Evolutionary conservation across 2,888 invertebrate species (phyloP), one percentile per base, ranked within the genome.

Genomic region (Noctua janthe): DNA sequence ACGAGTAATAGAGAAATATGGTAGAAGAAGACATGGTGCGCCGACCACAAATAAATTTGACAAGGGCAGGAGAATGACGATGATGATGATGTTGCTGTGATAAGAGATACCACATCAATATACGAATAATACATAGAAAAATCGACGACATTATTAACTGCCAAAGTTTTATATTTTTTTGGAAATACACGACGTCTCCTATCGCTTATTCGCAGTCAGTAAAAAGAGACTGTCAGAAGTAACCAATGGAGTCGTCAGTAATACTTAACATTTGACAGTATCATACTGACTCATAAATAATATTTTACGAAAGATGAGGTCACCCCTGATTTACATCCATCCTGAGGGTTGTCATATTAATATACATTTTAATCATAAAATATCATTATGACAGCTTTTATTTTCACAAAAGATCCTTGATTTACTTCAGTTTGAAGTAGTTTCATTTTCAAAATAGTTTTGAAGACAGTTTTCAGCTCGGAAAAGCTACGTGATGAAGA

Each of bases 271-370:
- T 80, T 81, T 81, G 74, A 81, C 81, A 80, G 29, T 80, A 66
- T 81, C 49, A 43, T 43, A 29, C 13, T 2, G 23, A 74, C 17
- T 51, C 66, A 81, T 80, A 81, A 80, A 80, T 80, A 74, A 80
- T 81, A 67, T 80, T 74, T 81, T 67, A 15, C 66, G 66, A 81
- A 81, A 74, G 81, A 56, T 49, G 43, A 66, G 81, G 74, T 67
- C 39, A 74, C 74, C 80, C 64, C 7, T 56, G 66, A 74, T 80
- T 80, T 56, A 64, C 64, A 80, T 80, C 35, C 17, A 29, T 35
- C 35, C 49, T 78, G n/a, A 66, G 64, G 74, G 80, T 66, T 80
- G 74, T n/a, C 81, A 49, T 74, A 39, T 69, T 20, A 29, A 78
- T 29, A 54, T 77, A 64, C 23, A 49, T 69, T 59, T 10, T 49